Evolutionary conservation across 2,888 invertebrate genomes (phyloP), one percentile per base, ranked within the genome.

Genomic region (Agapostemon virescens): DNA sequence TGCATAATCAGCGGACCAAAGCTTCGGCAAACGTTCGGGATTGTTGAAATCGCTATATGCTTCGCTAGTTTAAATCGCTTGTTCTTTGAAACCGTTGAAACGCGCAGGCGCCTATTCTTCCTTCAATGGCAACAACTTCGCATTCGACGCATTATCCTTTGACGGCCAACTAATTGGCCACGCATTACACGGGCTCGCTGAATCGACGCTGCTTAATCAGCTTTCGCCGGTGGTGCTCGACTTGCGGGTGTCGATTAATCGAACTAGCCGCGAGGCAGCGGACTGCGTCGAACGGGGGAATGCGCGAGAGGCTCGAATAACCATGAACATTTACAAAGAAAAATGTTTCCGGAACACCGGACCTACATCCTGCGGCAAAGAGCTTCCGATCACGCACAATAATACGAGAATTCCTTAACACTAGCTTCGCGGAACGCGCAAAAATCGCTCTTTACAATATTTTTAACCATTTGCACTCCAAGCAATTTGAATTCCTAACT

Each of bases 91-190:
- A n/a, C 11, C 20, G 36, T 36, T n/a, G 20, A 3, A 49, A 38
- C 49, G 2, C 0, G 23, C 23, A 17, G 6, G 40, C 40, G 20
- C n/a, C 30, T n/a, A 58, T 26, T 61, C 40, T 23, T 33, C n/a
- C 30, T 58, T 61, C 58, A 13, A 38, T 20, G 15, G 40, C 17
- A 13, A 26, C 58, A 42, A 70, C 58, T 42, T 70, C 40, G 13
- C 40, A 13, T 40, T 33, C 30, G 70, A 30, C 23, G 63, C 26
- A 38, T 55, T 55, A 23, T 30, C 23, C 52, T 72, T 72, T 72
- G 75, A 52, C 40, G 64, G 72, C 13, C 63, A 23, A 77, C 67
- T 73, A 67, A 77, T 77, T 73, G 45, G 74, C 66, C 67, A 52
- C 67, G 26, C 55, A 55, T 55, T 73, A 55, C 64, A 36, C 26